Percentiles rank a stretch among this genome's conserved stretches.
phyloP scores from a whole-genome alignment of 2,113 vertebrate genomes.

The human region GRCh38 chr5:100818001-100818500 shows the following conservation, averaged over 20 bases:
- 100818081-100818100: background rate
- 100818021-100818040: background rate
- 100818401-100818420: background rate
- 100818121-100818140: background rate
- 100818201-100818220: background rate
- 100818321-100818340: background rate
- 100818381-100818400: background rate
- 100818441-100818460: constrained; percentile 40
- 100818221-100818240: background rate
- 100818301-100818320: background rate
- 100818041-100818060: background rate
- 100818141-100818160: background rate
- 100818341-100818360: background rate
- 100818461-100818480: constrained; percentile 47
- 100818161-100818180: background rate
- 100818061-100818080: background rate
- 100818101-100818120: background rate
- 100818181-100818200: background rate
- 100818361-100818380: background rate
- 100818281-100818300: background rate
- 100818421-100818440: background rate
- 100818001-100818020: background rate
- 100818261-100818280: background rate
- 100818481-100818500: constrained; percentile 58
- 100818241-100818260: background rate